phyloP scores from a whole-genome alignment of 2,113 vertebrate species.

The Datnioides undecimradiatus region DNA sequence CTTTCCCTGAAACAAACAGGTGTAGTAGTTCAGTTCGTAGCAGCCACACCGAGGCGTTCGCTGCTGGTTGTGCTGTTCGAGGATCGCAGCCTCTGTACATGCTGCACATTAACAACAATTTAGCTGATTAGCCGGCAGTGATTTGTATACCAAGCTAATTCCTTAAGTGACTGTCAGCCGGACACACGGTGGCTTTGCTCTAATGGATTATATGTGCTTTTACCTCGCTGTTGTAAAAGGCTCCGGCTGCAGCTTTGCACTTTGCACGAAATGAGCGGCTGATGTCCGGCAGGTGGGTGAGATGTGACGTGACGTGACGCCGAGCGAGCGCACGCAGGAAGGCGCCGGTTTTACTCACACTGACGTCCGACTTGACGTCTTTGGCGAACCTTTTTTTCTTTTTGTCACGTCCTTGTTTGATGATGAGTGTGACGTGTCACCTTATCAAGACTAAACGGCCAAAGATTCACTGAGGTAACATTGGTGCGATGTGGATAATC shows the following conservation, averaged over 20 bases:
- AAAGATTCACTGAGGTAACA: constrained; percentile 75
- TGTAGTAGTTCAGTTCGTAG: constrained; percentile 32
- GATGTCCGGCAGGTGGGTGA: constrained; percentile 27
- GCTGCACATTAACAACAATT: constrained; percentile 78
- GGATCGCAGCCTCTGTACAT: constrained; percentile 40
- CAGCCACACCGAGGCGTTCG: constrained; percentile 36
- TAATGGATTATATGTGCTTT: constrained; percentile 69
- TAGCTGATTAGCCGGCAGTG: constrained; percentile 77
- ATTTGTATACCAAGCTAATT: constrained; percentile 77
- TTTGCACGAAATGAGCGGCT: constrained; percentile 18
- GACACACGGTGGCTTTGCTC: constrained; percentile 58
- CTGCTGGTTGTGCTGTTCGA: constrained; percentile 58
- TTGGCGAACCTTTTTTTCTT: constrained; percentile 8
- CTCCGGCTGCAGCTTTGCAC: constrained; percentile 4
- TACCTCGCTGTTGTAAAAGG: constrained; percentile 9
- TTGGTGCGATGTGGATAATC: constrained; percentile 73
- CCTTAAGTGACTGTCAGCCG: constrained; percentile 75
- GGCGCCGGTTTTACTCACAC: neutral
- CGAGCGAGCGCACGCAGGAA: neutral
- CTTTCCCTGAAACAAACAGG: constrained; percentile 50
- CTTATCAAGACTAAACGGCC: constrained; percentile 67
- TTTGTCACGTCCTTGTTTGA: constrained; percentile 45
- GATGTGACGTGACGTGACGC: no score
- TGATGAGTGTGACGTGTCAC: constrained; percentile 70
- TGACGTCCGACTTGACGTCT: constrained; percentile 1